Evolutionary conservation across 2,797 vertebrate genomes (phyloP).

Genomic region (Cetoscarus ocellatus): DNA sequence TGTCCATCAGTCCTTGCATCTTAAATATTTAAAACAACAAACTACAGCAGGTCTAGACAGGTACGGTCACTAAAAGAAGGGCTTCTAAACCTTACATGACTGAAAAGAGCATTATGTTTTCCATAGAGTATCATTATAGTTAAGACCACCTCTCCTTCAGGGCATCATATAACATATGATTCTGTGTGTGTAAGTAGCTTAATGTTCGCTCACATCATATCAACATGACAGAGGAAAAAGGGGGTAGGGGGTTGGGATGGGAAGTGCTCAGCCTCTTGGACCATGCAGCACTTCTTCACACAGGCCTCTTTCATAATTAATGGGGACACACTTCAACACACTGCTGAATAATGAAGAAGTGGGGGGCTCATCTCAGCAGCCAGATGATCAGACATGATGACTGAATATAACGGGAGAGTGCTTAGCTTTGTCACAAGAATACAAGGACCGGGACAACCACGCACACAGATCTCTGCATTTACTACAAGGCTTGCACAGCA

Average conservation of each 20-base stretch:
- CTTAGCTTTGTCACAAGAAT: slow-evolving; percentile 30
- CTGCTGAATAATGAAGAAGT: slow-evolving; percentile 77
- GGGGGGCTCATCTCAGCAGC: slow-evolving; percentile 32
- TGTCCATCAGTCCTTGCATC: slow-evolving; percentile 16
- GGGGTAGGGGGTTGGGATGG: not conserved
- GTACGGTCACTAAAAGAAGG: not conserved
- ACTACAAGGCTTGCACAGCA: not conserved
- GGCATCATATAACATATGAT: not conserved
- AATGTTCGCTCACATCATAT: slow-evolving; percentile 26
- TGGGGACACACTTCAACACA: slow-evolving; percentile 75
- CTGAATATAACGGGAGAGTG: slow-evolving; percentile 50
- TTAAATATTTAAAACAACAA: slow-evolving; percentile 44
- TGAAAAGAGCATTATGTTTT: not conserved
- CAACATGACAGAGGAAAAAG: slow-evolving; percentile 2
- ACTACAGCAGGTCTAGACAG: slow-evolving; percentile 13
- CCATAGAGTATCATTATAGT: not conserved
- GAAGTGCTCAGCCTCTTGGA: slow-evolving; percentile 37
- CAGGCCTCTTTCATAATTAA: slow-evolving; percentile 73
- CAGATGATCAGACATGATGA: slow-evolving; percentile 40
- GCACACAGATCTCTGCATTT: not conserved
- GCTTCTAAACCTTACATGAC: not conserved
- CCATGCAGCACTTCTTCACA: slow-evolving; percentile 62
- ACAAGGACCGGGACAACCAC: slow-evolving; percentile 12
- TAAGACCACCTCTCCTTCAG: slow-evolving; percentile 2
- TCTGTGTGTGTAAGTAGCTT: slow-evolving; percentile 1